Evolutionary conservation across 1,140 invertebrate genomes (phyloP), one percentile per base, ranked within the genome.

Genomic region (Ceratina calcarata): DNA sequence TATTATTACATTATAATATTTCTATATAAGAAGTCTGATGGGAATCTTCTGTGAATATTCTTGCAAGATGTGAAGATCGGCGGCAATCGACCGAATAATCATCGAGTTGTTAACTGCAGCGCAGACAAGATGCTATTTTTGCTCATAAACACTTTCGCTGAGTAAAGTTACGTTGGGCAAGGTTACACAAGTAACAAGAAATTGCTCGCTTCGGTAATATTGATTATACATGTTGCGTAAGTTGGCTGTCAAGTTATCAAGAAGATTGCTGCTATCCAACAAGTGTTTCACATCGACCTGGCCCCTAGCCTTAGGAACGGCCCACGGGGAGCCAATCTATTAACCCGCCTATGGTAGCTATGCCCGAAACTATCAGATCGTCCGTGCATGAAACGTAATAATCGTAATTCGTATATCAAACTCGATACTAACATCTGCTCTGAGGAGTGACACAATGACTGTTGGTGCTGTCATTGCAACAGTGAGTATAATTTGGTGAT

Each of bases 281-380:
- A 83, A 83, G 81, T 83, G 81, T 80, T 70, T 57, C 58, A 37
- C 45, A 27, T 51, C 57, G 70, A 69, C 22, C 61, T 37, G 32
- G 37, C 37, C 37, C 55, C 55, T 57, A n/a, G 20, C 15, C 72
- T 80, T 37, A 77, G 57, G 64, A 77, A 58, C 49, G 51, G 45
- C 12, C 67, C 60, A 22, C 37, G 16, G 75, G 57, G 76, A 53
- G 55, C 24, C 45, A 27, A 55, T 70, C 67, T 27, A 53, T 79
- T 20, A 53, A 16, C 3, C 27, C 45, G 51, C 10, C 18, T 20
- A 20, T 66, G 8, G 8, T 45, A 45, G 37, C 37, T 45, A 62
- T 49, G 1, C 15, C 6, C 24, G 70, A 16, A 66, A 57, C 71
- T 24, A 37, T 55, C 68, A 15, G 60, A 24, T 65, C 57, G 55